Conservation (phyloP, 2,113 vertebrate genomes). For the Silurus asotus region DNA sequence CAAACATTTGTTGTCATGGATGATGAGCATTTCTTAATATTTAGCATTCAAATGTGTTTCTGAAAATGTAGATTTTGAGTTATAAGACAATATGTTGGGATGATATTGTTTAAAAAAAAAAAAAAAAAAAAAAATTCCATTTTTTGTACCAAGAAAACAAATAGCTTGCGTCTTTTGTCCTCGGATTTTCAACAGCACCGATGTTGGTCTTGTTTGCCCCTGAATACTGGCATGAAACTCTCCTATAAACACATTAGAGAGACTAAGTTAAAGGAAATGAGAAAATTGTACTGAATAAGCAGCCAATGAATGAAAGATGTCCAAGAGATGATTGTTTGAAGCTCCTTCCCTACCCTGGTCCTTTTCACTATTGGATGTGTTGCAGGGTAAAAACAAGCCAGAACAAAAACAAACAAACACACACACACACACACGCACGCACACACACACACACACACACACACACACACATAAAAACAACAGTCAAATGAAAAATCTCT, state of each 20-base stretch:
- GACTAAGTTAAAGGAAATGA: not conserved
- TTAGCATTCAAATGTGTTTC: not conserved
- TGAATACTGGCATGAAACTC: not conserved
- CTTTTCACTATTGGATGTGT: not conserved
- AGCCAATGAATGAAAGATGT: not conserved
- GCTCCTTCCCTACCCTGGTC: not conserved
- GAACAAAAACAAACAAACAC: not conserved
- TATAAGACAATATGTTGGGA: not conserved
- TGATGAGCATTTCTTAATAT: not conserved
- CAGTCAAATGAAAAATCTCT: conserved; percentile 28
- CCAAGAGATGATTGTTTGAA: not conserved
- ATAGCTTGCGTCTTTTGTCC: not conserved
- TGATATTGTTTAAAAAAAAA: not conserved
- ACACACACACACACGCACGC: not conserved
- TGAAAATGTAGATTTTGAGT: not conserved
- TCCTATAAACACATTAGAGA: not conserved
- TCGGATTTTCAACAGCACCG: not conserved
- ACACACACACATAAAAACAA: not conserved
- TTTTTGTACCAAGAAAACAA: not conserved
- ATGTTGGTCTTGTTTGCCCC: not conserved
- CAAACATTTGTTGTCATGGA: not conserved
- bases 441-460: too few species aligned
- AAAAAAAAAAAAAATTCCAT: not conserved
- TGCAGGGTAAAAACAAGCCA: not conserved
- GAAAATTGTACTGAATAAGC: not conserved